Conservation (phyloP, 30 jellyfish, hydroid and myxozoan species). For the Aurelia sp. region DNA sequence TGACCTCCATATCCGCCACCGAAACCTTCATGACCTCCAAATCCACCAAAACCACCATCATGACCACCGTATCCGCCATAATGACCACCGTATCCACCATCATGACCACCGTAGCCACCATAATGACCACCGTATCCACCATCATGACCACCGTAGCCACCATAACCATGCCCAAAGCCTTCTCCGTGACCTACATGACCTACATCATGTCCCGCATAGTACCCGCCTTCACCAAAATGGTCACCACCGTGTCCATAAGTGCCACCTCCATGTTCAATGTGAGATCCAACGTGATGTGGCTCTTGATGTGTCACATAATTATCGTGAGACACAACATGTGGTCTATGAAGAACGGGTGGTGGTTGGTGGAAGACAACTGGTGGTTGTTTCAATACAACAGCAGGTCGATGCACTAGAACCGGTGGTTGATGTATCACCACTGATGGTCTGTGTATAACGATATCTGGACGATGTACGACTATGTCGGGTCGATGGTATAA, state of each 20-base stretch:
- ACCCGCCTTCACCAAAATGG: slow-evolving; percentile 38
- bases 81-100: slow-evolving; percentile 68
- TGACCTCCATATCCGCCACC: slow-evolving; percentile 11
- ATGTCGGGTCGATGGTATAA: slow-evolving; percentile 97
- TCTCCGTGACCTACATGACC: slow-evolving; percentile 81
- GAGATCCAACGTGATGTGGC: slow-evolving; percentile 96
- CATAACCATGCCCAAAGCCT: slow-evolving; percentile 65
- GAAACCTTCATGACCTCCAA: slow-evolving; percentile 20
- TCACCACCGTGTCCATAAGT: slow-evolving; percentile 66
- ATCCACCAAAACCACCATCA: slow-evolving; percentile 54
- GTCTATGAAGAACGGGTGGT: slow-evolving; percentile 94
- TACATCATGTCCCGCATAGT: slow-evolving; percentile 68
- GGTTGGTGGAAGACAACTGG: slow-evolving; percentile 98
- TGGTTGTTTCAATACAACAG: slow-evolving; percentile 92
- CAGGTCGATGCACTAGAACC: slow-evolving; percentile 98
- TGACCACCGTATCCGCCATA: slow-evolving; percentile 63
- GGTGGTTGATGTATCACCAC: slow-evolving; percentile 98
- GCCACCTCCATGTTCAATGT: slow-evolving; percentile 88
- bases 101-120: slow-evolving; percentile 74
- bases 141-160: slow-evolving; percentile 69
- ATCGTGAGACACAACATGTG: slow-evolving; percentile 94
- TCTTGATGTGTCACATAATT: slow-evolving; percentile 82
- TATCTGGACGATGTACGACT: slow-evolving; percentile 96
- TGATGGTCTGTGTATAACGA: slow-evolving; percentile 98
- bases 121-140: slow-evolving; percentile 65